These are phyloP conservation scores for Cyanoliseus patagonus DNA, from an alignment of 2,113 vertebrate species.

Conservation along the genomic window DNA sequence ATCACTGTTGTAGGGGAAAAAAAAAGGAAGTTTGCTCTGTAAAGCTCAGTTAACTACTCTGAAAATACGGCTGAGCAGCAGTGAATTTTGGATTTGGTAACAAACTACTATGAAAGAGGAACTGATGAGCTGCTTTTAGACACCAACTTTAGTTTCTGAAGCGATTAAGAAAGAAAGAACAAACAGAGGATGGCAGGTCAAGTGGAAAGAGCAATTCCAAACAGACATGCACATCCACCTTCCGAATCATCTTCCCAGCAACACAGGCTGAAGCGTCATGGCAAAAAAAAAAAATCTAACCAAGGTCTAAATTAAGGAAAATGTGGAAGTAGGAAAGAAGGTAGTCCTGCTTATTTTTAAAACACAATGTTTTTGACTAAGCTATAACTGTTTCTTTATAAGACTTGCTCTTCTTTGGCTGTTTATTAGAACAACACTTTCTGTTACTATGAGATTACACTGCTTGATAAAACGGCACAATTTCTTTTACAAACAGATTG, in stretches of 20 bases:
- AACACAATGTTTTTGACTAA: not conserved
- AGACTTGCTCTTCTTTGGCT: not conserved
- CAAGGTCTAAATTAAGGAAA: not conserved
- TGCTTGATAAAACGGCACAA: not conserved
- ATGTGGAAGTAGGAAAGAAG: not conserved
- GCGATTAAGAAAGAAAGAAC: not conserved
- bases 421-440: not conserved
- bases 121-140: not conserved
- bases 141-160: not conserved
- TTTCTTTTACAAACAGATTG: not conserved
- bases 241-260: not conserved
- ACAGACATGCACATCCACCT: not conserved
- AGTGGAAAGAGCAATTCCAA: not conserved
- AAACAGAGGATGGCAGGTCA: not conserved
- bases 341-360: not conserved
- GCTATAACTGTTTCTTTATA: not conserved
- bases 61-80: not conserved
- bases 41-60: not conserved
- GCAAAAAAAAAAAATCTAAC: not conserved
- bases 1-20: not conserved
- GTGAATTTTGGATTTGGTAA: not conserved
- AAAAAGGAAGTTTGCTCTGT: not conserved
- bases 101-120: not conserved
- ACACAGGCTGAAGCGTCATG: not conserved
- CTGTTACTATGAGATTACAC: not conserved